Evolutionary conservation across 2,797 vertebrate genomes (phyloP).

Genomic region (Thripadectes ignobilis): DNA sequence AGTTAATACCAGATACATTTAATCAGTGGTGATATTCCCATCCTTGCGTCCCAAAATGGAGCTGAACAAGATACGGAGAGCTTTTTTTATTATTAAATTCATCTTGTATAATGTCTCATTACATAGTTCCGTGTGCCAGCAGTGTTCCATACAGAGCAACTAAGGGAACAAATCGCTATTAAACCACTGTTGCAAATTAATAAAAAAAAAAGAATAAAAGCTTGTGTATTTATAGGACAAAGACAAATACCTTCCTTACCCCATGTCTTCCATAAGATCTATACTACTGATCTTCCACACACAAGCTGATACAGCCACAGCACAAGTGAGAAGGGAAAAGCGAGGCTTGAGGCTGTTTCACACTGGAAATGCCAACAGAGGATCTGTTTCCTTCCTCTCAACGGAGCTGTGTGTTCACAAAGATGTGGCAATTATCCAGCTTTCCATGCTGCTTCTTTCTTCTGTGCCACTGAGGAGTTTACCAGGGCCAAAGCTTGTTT

Average conservation of each 20-base stretch:
- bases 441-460: neutral
- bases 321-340: neutral
- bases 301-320: neutral
- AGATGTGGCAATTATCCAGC: neutral
- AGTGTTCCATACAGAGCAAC: neutral
- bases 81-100: neutral
- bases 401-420: neutral
- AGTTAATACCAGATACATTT: neutral
- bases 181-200: neutral
- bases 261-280: neutral
- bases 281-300: neutral
- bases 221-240: neutral
- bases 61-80: neutral
- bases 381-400: neutral
- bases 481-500: neutral
- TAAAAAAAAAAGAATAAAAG: neutral
- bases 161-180: neutral
- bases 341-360: neutral
- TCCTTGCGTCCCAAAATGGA: neutral
- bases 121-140: neutral
- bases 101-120: neutral
- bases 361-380: neutral
- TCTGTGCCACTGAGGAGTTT: neutral
- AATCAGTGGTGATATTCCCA: neutral
- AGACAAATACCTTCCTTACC: conserved; percentile 7